phyloP scores from a whole-genome alignment of 2,113 vertebrate genomes.

The Prunella fulvescens region DNA sequence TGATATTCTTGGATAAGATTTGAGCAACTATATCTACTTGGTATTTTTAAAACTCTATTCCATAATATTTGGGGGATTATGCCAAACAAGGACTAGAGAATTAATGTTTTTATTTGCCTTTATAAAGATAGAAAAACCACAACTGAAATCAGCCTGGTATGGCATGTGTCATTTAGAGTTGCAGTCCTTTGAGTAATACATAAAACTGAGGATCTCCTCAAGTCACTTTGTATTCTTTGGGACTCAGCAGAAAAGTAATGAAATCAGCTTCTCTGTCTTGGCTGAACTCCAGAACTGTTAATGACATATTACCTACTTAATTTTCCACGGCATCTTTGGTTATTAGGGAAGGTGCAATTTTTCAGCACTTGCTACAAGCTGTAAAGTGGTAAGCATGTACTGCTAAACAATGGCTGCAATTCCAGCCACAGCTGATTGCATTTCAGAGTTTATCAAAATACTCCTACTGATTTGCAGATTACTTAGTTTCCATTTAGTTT shows the following conservation, averaged over 20 bases:
- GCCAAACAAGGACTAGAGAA: not conserved
- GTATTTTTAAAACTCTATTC: not conserved
- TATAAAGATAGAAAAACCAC: not conserved
- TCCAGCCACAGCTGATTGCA: not conserved
- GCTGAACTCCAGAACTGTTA: not conserved
- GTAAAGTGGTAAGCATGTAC: not conserved
- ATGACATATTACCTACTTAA: not conserved
- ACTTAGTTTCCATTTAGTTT: not conserved
- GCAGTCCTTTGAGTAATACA: not conserved
- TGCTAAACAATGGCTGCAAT: not conserved
- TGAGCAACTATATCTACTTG: not conserved
- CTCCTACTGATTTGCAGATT: not conserved
- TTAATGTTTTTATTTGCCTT: not conserved
- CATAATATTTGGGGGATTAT: rapidly evolving
- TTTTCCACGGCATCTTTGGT: not conserved
- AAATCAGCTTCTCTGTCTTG: not conserved
- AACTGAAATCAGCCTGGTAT: not conserved
- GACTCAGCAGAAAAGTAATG: not conserved
- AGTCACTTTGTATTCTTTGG: not conserved
- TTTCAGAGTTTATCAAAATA: conserved; percentile 13
- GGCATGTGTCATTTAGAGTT: not conserved
- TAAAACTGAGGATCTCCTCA: not conserved
- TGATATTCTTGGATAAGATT: not conserved
- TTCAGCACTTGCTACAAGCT: not conserved
- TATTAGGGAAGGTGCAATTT: not conserved